Percentiles rank a stretch among this genome's conserved stretches.
Conservation (phyloP, 2,888 invertebrate species). For the Ashinkailepas kermadecensis region DNA sequence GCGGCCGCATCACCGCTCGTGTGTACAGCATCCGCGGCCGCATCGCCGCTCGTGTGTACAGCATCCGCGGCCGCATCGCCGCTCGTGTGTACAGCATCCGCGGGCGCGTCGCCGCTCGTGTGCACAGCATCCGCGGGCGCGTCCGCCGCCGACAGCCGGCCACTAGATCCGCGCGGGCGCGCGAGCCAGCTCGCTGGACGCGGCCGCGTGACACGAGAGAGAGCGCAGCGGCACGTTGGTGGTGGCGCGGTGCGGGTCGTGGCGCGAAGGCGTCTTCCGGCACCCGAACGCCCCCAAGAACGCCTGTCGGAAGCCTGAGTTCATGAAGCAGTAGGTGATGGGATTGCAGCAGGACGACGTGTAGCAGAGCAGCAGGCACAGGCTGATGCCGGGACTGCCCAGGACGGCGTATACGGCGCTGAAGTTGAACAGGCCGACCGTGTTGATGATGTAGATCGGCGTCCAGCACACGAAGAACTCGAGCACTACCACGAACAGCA, state of each 20-base stretch:
- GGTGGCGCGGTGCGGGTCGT: conserved; percentile 7
- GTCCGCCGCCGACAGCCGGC: background rate
- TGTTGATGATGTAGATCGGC: conserved; percentile 54
- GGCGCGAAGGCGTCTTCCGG: conserved; percentile 34
- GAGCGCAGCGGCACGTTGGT: background rate
- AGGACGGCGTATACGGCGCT: conserved; percentile 46
- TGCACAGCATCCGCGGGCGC: too few species aligned
- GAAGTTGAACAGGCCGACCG: conserved; percentile 50
- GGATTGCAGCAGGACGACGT: conserved; percentile 58
- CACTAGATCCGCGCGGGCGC: background rate
- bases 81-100: too few species aligned
- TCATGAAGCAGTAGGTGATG: conserved; percentile 63
- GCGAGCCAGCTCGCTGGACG: background rate
- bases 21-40: too few species aligned
- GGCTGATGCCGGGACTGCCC: conserved; percentile 48
- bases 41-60: too few species aligned
- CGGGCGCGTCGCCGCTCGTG: too few species aligned
- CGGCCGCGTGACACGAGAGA: background rate
- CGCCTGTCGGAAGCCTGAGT: conserved; percentile 56
- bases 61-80: too few species aligned
- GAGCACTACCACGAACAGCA: conserved; percentile 59
- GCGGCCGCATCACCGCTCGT: too few species aligned
- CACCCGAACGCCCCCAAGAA: conserved; percentile 54
- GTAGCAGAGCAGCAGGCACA: conserved; percentile 54
- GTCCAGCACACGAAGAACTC: conserved; percentile 66